Evolutionary conservation across 2,888 invertebrate genomes (phyloP).

Genomic region (Nebria salina): DNA sequence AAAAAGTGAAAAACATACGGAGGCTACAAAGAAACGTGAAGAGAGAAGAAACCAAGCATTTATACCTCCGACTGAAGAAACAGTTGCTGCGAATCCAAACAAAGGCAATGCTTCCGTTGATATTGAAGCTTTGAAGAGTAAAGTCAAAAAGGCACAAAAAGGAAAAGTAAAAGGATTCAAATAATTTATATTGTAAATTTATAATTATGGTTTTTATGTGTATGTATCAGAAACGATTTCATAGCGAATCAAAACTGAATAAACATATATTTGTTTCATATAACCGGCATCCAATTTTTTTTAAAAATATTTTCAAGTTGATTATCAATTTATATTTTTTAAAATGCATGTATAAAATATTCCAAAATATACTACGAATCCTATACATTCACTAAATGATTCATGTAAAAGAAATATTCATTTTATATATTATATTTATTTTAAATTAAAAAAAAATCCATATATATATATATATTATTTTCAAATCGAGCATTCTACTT

Average conservation of each 20-base stretch:
- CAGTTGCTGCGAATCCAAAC: conserved; percentile 50
- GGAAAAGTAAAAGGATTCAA: conserved; percentile 57
- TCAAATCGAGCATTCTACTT: conserved; percentile 33
- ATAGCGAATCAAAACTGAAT: too few species aligned
- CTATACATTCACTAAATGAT: too few species aligned
- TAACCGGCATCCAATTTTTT: background rate
- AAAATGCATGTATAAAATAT: too few species aligned
- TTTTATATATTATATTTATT: background rate
- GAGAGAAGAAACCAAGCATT: conserved; percentile 83
- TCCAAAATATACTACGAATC: too few species aligned
- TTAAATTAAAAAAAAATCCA: conserved; percentile 36
- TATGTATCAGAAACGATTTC: background rate
- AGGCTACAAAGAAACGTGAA: conserved; percentile 76
- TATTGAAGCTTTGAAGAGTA: conserved; percentile 77
- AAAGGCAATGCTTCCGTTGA: conserved; percentile 67
- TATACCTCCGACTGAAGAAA: conserved; percentile 78
- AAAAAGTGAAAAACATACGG: conserved; percentile 80
- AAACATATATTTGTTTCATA: background rate
- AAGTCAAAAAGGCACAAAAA: conserved; percentile 75
- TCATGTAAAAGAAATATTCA: background rate
- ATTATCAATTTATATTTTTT: too few species aligned
- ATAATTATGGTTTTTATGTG: background rate
- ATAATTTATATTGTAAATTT: background rate
- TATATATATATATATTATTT: conserved; percentile 31
- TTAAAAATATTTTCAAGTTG: too few species aligned